Conservation (phyloP, 2,888 invertebrate genomes). For the Rosalia funebris region DNA sequence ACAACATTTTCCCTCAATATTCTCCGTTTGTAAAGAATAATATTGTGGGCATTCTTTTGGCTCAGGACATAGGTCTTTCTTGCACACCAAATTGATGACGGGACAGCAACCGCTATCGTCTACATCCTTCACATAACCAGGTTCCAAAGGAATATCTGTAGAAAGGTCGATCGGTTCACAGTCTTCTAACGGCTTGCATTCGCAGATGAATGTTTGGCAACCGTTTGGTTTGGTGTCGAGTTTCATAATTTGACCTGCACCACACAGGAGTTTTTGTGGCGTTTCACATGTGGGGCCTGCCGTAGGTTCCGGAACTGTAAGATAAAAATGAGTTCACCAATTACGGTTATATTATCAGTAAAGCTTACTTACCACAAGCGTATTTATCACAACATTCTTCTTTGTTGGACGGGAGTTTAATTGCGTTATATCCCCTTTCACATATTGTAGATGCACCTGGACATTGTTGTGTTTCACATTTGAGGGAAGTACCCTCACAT, state of each 20-base stretch:
- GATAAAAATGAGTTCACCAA: too few relatives aligned
- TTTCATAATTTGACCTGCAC: slow-evolving; percentile 77
- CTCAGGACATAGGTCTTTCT: slow-evolving; percentile 71
- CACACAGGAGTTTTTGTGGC: slow-evolving; percentile 76
- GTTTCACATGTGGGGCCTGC: slow-evolving; percentile 68
- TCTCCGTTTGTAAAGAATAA: slow-evolving; percentile 63
- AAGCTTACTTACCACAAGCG: slow-evolving; percentile 69
- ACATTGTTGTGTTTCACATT: slow-evolving; percentile 73
- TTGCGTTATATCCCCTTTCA: slow-evolving; percentile 68
- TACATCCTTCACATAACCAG: slow-evolving; percentile 65
- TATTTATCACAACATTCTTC: slow-evolving; percentile 78
- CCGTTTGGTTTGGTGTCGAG: slow-evolving; percentile 72
- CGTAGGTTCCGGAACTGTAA: slow-evolving; percentile 52
- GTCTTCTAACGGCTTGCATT: slow-evolving; percentile 78
- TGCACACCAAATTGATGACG: slow-evolving; percentile 69
- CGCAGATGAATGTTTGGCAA: slow-evolving; percentile 80
- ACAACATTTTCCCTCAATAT: slow-evolving; percentile 69
- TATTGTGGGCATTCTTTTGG: slow-evolving; percentile 70
- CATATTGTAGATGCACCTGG: slow-evolving; percentile 69
- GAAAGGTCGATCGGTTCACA: slow-evolving; percentile 69
- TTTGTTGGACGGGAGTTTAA: slow-evolving; percentile 67
- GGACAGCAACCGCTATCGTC: slow-evolving; percentile 80
- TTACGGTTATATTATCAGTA: too few relatives aligned
- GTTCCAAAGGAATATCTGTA: slow-evolving; percentile 64
- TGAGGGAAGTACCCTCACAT: slow-evolving; percentile 72